Evolutionary conservation across 2,888 invertebrate genomes (phyloP).

Genomic region (Tolmerus cingulatus): DNA sequence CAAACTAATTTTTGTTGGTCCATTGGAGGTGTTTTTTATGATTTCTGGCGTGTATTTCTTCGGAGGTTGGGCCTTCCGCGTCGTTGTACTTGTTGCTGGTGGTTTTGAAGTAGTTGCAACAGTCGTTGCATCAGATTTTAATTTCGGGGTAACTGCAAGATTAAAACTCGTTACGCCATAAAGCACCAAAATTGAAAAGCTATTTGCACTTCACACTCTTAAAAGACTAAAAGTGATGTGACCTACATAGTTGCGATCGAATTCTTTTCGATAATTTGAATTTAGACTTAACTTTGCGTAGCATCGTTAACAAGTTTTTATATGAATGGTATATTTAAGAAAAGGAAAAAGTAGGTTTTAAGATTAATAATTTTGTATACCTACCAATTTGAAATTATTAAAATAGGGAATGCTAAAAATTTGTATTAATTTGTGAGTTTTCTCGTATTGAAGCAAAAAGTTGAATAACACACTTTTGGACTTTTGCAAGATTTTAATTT

Average conservation of each 20-base stretch:
- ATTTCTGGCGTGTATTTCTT: constrained; percentile 60
- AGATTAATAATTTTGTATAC: too few species aligned
- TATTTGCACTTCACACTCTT: not conserved
- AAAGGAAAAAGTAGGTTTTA: too few species aligned
- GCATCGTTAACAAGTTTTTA: not conserved
- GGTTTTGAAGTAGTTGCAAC: constrained; percentile 46
- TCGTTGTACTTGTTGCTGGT: constrained; percentile 44
- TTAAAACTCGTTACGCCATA: not conserved
- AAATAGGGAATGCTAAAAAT: too few species aligned
- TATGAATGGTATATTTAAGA: too few species aligned
- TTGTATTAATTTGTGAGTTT: too few species aligned
- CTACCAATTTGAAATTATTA: too few species aligned
- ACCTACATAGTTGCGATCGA: not conserved
- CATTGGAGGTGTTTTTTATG: constrained; percentile 58
- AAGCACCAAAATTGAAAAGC: not conserved
- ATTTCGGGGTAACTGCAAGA: not conserved
- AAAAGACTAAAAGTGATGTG: not conserved
- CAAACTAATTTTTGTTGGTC: constrained; percentile 62
- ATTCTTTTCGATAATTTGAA: not conserved
- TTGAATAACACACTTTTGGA: too few species aligned
- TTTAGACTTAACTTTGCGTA: not conserved
- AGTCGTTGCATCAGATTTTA: constrained; percentile 46
- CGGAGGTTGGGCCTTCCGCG: constrained; percentile 52
- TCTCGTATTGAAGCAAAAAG: too few species aligned
- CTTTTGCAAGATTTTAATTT: too few species aligned